These are phyloP conservation scores for Apis florea DNA, from an alignment of 1,140 invertebrate genomes.

Conservation along the genomic window DNA sequence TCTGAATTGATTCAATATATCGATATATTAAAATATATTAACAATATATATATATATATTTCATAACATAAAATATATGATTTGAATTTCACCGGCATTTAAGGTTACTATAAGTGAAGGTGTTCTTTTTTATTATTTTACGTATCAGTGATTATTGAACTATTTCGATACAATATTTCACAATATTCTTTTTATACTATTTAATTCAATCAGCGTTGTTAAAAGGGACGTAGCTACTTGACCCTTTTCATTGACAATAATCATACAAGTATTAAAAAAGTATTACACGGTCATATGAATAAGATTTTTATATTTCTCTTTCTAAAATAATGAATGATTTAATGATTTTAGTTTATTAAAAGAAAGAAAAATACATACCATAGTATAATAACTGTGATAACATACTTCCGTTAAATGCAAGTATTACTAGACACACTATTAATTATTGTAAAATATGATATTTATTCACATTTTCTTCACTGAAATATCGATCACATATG, in stretches of 20 bases:
- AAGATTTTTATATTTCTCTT: neutral
- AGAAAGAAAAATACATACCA: too few relatives aligned
- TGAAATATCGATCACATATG: conserved; percentile 16
- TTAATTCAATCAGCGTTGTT: conserved; percentile 11
- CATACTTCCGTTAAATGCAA: neutral
- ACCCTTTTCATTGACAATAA: conserved; percentile 22
- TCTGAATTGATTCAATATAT: neutral
- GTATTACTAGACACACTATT: neutral
- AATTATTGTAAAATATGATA: neutral
- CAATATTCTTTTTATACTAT: neutral
- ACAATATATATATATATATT: neutral
- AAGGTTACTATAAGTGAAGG: neutral
- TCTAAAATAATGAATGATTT: neutral
- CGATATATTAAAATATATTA: neutral
- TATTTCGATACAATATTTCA: neutral
- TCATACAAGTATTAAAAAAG: neutral
- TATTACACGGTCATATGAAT: neutral
- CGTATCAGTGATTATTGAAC: conserved; percentile 13
- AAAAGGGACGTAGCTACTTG: conserved; percentile 40
- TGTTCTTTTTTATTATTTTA: conserved; percentile 22
- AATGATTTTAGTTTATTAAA: neutral
- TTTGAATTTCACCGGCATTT: conserved; percentile 21
- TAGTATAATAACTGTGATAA: neutral
- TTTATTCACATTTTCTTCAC: neutral
- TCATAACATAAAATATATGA: neutral